Conservation (phyloP, 2,888 invertebrate species). For the Electrophaes corylata region DNA sequence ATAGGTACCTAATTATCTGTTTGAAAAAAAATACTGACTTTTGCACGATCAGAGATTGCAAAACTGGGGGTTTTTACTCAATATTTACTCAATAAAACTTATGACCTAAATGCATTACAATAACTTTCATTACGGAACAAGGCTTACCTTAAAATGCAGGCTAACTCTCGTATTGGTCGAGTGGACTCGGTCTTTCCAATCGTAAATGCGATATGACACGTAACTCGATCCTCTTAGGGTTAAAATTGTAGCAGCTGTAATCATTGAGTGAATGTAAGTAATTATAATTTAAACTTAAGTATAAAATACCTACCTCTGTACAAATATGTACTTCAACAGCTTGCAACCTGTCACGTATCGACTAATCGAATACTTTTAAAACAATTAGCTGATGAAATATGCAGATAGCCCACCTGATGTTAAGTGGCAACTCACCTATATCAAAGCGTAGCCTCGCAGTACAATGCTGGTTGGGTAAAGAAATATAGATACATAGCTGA, state of each 20-base stretch:
- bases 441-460: too few relatives aligned
- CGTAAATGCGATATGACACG: conserved; percentile 95
- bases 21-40: not conserved
- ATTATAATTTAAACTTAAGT: too few relatives aligned
- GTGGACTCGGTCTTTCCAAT: conserved; percentile 96
- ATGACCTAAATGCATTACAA: conserved; percentile 12
- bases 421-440: too few relatives aligned
- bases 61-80: not conserved
- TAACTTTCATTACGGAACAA: conserved; percentile 16
- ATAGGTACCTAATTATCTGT: too few relatives aligned
- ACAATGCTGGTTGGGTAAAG: too few relatives aligned
- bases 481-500: too few relatives aligned
- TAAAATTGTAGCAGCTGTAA: conserved; percentile 92
- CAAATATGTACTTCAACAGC: too few relatives aligned
- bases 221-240: conserved; percentile 96
- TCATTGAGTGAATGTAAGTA: not conserved
- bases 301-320: too few relatives aligned
- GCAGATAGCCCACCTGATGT: too few relatives aligned
- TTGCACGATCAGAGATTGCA: not conserved
- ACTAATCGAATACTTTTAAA: too few relatives aligned
- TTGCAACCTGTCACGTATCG: too few relatives aligned
- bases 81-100: not conserved
- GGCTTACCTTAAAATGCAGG: conserved; percentile 91
- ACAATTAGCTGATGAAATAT: too few relatives aligned
- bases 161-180: conserved; percentile 94